Percentiles rank a stretch among this genome's conserved stretches.
Conservation (phyloP, 1,140 invertebrate genomes). For the Helicorthomorpha holstii region DNA sequence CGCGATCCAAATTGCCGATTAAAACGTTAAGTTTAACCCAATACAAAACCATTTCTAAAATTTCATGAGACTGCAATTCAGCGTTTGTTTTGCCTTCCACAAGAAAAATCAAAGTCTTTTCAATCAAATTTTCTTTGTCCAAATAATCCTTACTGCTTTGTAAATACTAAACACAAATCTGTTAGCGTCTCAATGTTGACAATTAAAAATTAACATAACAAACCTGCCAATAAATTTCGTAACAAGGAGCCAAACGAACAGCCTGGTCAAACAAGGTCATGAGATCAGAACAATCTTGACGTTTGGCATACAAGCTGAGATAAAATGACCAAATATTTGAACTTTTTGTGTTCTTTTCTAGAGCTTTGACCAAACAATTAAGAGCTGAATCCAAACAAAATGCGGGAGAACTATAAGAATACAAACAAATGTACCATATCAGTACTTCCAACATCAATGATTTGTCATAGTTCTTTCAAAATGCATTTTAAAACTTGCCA, state of each 20-base stretch:
- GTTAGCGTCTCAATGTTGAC: not conserved
- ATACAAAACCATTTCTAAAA: not conserved
- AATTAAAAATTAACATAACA: not conserved
- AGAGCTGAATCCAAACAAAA: conserved; percentile 18
- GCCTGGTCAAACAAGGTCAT: conserved; percentile 17
- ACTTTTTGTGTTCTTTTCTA: conserved; percentile 20
- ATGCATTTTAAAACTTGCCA: too few species aligned
- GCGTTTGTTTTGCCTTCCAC: not conserved
- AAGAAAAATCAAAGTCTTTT: not conserved
- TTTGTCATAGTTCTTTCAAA: too few species aligned
- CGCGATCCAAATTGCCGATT: not conserved
- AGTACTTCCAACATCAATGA: too few species aligned
- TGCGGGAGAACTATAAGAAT: not conserved
- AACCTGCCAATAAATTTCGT: conserved; percentile 21
- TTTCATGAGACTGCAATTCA: not conserved
- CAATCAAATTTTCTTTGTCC: not conserved
- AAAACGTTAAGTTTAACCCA: not conserved
- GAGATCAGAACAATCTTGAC: conserved; percentile 15
- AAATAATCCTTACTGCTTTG: not conserved
- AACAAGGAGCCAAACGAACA: conserved; percentile 17
- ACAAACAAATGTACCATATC: not conserved
- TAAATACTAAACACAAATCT: not conserved
- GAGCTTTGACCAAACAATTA: conserved; percentile 21
- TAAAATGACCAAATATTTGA: conserved; percentile 20
- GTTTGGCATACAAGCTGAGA: conserved; percentile 16